Conservation (phyloP, 92 coral and sea anemone species). For the Phenganax subtilis region DNA sequence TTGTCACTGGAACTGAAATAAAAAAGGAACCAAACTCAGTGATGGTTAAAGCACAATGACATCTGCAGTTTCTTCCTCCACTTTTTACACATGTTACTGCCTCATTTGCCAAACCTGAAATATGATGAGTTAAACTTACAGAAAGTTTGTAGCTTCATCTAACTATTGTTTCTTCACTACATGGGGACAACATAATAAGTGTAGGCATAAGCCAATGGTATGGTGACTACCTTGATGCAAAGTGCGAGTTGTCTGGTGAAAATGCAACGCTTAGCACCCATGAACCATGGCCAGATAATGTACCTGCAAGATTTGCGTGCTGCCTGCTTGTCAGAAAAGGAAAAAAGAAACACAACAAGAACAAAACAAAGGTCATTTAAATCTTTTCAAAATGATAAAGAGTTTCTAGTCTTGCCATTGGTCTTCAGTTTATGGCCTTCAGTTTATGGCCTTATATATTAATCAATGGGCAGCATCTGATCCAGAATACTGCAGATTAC, state of each 20-base stretch:
- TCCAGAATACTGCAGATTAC: background rate
- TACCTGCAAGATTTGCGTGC: slow-evolving; percentile 96
- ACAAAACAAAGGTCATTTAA: slow-evolving; percentile 26
- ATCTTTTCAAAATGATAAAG: slow-evolving; percentile 1
- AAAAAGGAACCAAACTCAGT: background rate
- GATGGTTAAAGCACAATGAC: background rate
- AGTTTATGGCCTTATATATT: no score
- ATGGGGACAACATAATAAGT: background rate
- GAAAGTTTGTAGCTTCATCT: background rate
- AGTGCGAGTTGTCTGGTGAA: slow-evolving; percentile 97
- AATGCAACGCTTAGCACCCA: slow-evolving; percentile 96
- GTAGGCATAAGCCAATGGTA: background rate
- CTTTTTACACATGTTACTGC: background rate
- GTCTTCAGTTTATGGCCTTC: background rate
- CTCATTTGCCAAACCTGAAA: background rate
- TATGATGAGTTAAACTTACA: no score
- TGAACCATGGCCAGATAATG: slow-evolving; percentile 95
- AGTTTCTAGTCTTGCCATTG: background rate
- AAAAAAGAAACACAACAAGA: slow-evolving; percentile 27
- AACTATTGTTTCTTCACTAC: background rate
- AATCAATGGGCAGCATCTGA: no score
- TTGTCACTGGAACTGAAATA: slow-evolving; percentile 81
- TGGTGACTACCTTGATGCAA: slow-evolving; percentile 76
- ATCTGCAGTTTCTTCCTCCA: background rate
- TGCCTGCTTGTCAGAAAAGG: slow-evolving; percentile 56